Evolutionary conservation across 2,888 invertebrate genomes (phyloP).

Genomic region (Eilema griseolum): DNA sequence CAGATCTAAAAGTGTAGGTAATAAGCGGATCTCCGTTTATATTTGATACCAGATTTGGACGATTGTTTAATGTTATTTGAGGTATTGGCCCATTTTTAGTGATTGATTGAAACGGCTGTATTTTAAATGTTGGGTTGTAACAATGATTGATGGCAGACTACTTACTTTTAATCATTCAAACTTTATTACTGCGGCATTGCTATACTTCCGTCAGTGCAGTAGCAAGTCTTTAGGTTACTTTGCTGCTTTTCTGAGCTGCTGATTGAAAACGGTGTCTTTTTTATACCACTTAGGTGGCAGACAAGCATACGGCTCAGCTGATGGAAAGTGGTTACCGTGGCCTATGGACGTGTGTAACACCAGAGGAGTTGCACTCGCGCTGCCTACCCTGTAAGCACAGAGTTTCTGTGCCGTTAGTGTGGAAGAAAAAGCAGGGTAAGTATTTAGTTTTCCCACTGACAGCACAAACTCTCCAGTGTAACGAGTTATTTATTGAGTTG

Average conservation of each 20-base stretch:
- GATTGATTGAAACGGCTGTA: slow-evolving; percentile 36
- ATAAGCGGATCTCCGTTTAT: slow-evolving; percentile 70
- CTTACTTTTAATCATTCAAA: slow-evolving; percentile 13
- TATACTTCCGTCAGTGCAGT: neutral
- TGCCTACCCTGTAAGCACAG: too few relatives aligned
- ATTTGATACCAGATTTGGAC: slow-evolving; percentile 50
- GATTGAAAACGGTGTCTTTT: neutral
- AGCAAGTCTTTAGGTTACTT: neutral
- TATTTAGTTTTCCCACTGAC: too few relatives aligned
- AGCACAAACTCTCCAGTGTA: too few relatives aligned
- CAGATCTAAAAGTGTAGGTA: slow-evolving; percentile 61
- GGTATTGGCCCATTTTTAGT: slow-evolving; percentile 43
- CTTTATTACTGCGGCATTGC: neutral
- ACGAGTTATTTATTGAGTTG: too few relatives aligned
- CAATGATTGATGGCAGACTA: slow-evolving; percentile 29
- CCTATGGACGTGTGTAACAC: too few relatives aligned
- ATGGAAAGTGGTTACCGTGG: too few relatives aligned
- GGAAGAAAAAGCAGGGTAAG: too few relatives aligned
- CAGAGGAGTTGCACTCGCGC: too few relatives aligned
- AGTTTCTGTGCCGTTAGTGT: too few relatives aligned
- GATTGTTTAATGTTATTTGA: slow-evolving; percentile 57
- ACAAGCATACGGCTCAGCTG: too few relatives aligned
- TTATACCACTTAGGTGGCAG: too few relatives aligned
- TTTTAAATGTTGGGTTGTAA: slow-evolving; percentile 6
- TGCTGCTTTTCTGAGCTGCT: neutral